A percentile compares a stretch with the other conserved stretches of the same genome.
Evolutionary conservation across 2,888 invertebrate species (phyloP).

Genomic region (Timandra comae): DNA sequence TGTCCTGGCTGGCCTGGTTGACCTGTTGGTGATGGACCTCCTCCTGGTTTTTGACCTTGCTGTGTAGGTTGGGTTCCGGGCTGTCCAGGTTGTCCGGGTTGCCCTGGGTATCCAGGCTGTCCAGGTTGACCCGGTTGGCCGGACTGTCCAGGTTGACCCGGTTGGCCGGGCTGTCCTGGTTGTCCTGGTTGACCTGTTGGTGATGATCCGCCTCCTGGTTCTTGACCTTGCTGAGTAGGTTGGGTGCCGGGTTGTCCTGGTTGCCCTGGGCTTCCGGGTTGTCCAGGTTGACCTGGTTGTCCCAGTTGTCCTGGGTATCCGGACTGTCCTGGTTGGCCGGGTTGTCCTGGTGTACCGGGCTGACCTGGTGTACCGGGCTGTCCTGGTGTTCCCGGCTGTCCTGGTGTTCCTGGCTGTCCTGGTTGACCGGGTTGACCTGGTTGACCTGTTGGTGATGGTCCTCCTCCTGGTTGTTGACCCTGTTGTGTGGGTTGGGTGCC

Average conservation of each 20-base stretch:
- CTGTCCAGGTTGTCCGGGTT: slow-evolving; percentile 27
- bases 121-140: slow-evolving; percentile 15
- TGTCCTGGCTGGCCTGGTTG: slow-evolving; percentile 21
- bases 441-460: slow-evolving; percentile 12
- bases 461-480: slow-evolving; percentile 11
- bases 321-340: slow-evolving; percentile 22
- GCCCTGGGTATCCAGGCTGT: slow-evolving; percentile 14
- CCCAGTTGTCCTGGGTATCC: slow-evolving; percentile 15
- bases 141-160: slow-evolving; percentile 21
- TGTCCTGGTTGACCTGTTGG: slow-evolving; percentile 9
- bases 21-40: slow-evolving; percentile 11
- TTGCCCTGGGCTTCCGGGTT: slow-evolving; percentile 10
- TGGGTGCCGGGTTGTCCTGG: slow-evolving; percentile 12
- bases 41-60: slow-evolving; percentile 19
- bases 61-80: slow-evolving; percentile 23
- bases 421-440: slow-evolving; percentile 18
- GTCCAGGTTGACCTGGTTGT: slow-evolving; percentile 12
- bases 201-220: slow-evolving; percentile 25
- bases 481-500: slow-evolving; percentile 27
- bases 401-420: slow-evolving; percentile 20
- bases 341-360: slow-evolving; percentile 16
- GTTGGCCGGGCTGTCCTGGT: slow-evolving; percentile 19
- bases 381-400: slow-evolving; percentile 20
- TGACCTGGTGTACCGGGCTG: slow-evolving; percentile 20
- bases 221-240: slow-evolving; percentile 27